These are phyloP conservation scores for Scomberomorus guttatus DNA, from an alignment of 2,797 vertebrate species.

Conservation along the genomic window DNA sequence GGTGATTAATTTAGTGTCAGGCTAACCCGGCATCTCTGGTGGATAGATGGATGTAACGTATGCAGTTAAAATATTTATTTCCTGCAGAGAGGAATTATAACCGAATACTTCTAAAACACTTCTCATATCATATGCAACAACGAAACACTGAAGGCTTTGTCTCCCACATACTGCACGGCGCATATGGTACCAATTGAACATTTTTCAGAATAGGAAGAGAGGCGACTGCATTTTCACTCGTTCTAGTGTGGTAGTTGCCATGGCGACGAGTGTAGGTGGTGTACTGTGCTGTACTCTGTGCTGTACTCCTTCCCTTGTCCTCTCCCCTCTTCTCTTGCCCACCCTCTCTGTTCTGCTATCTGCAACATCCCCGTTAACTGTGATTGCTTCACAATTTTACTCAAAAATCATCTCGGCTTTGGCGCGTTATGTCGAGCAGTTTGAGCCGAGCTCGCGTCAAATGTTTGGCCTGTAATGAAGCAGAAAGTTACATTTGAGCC, in stretches of 20 bases:
- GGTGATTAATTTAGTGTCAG: constrained; percentile 61
- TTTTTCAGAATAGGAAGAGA: constrained; percentile 77
- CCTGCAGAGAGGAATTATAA: neutral
- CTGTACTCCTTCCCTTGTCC: constrained; percentile 78
- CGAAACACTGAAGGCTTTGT: constrained; percentile 64
- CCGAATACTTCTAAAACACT: constrained; percentile 24
- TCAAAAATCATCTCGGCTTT: constrained; percentile 1
- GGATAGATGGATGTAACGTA: constrained; percentile 34
- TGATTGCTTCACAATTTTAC: constrained; percentile 60
- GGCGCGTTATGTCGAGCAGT: neutral
- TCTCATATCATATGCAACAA: constrained; percentile 46
- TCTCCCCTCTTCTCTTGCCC: constrained; percentile 76
- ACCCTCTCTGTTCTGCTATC: constrained; percentile 74
- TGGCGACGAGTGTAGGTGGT: constrained; percentile 86
- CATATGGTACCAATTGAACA: constrained; percentile 77
- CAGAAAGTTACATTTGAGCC: neutral
- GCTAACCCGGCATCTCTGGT: constrained; percentile 44
- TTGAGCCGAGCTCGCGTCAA: neutral
- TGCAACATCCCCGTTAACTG: constrained; percentile 74
- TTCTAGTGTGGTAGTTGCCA: constrained; percentile 85
- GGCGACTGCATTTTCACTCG: constrained; percentile 79
- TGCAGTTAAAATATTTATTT: constrained; percentile 26
- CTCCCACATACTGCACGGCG: constrained; percentile 75
- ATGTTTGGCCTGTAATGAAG: neutral
- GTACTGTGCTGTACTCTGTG: constrained; percentile 77